Conservation (phyloP, 2,888 invertebrate genomes). For the Aromia moschata region DNA sequence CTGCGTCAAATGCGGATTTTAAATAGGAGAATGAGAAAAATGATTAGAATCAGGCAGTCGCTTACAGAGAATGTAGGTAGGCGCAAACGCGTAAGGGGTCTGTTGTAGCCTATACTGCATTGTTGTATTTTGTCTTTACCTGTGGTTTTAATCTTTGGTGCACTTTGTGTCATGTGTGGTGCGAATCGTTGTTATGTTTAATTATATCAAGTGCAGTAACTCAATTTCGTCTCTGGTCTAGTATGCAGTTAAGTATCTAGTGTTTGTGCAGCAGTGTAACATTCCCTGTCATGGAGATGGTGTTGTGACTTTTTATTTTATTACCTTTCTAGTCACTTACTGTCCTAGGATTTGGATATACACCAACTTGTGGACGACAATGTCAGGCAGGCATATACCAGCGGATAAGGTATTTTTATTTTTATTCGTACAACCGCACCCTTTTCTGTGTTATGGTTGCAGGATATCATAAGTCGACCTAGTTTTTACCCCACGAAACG, state of each 20-base stretch:
- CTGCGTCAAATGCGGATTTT: conserved; percentile 32
- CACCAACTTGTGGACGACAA: conserved; percentile 63
- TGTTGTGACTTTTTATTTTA: conserved; percentile 54
- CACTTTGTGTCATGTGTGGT: conserved; percentile 36
- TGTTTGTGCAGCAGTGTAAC: conserved; percentile 39
- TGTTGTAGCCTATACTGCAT: conserved; percentile 46
- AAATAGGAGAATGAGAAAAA: conserved; percentile 29
- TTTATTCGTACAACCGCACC: conserved; percentile 62
- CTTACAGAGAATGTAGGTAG: conserved; percentile 40
- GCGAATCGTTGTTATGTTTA: conserved; percentile 30
- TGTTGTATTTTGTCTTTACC: conserved; percentile 46
- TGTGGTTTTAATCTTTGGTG: conserved; percentile 34
- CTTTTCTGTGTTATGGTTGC: conserved; percentile 50
- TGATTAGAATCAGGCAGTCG: conserved; percentile 41
- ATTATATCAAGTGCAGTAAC: conserved; percentile 27
- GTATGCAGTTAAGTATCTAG: conserved; percentile 40
- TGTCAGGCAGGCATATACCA: conserved; percentile 84
- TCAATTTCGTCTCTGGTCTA: conserved; percentile 25
- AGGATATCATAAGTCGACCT: conserved; percentile 56
- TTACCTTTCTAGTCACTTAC: conserved; percentile 46
- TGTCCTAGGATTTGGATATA: conserved; percentile 40
- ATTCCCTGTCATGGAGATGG: conserved; percentile 52
- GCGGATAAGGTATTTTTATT: conserved; percentile 76
- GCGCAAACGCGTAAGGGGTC: conserved; percentile 49
- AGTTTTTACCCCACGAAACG: conserved; percentile 52